Evolutionary conservation across 2,888 invertebrate genomes (phyloP), one percentile per base, ranked within the genome.

Genomic region (Schizotus pectinicornis): DNA sequence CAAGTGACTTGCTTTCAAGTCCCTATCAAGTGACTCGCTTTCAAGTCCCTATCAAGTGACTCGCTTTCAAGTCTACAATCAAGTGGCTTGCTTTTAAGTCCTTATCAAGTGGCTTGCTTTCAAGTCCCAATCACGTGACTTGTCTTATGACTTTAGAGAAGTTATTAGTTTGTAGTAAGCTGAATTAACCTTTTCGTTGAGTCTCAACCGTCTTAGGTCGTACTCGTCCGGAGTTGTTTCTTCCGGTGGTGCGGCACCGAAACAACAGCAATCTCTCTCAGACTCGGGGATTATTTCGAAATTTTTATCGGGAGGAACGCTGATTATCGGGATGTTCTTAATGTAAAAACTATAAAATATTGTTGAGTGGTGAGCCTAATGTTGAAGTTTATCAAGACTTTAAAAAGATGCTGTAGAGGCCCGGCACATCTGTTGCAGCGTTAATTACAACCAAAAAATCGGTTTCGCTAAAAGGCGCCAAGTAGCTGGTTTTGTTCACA

Each of bases 301-400:
- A 22, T 22, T 5, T 22, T 22, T 22, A 22, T 22, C 5, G 22
- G 22, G 22, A 5, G 22, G 22, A 22, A 81, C 56, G 41, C 78
- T 73, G 6, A 62, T 66, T 30, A 73, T 54, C 0, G 81, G 81
- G 48, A 81, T 69, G 54, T 81, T 76, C 50, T 74, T 69, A 41
- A 79, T 63, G 54, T 74, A 74, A 2, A 81, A 68, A 58, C 79
- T 80, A 55, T 54, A 70, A 63, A 42, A 31, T 56, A 14, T 22
- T 22, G 46, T 45, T 33, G 13, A 30, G 34, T 9, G 37, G 39
- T 55, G 5, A 22, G 2, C 22, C 5, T 22, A n/a, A n/a, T n/a
- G n/a, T 22, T 22, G 5, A 22, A 3, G 2, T 22, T 22, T 22
- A 2, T 22, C 5, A 22, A 22, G 5, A 80, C 81, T 70, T 72